Evolutionary conservation across 2,888 invertebrate species (phyloP), one percentile per base, ranked within the genome.

Genomic region (Drosophila recens): DNA sequence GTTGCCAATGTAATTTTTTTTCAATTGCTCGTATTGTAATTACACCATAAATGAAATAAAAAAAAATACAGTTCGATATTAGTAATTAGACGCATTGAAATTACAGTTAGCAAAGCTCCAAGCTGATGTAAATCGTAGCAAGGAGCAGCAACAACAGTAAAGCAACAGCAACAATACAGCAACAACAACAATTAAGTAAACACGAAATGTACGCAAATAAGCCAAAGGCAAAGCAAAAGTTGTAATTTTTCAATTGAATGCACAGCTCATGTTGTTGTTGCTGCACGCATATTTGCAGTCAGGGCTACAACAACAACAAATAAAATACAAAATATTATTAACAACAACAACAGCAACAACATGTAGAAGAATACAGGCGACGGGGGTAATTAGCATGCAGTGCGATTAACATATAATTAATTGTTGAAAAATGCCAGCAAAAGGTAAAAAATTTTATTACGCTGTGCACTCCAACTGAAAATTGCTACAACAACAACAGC

Each of bases 321-420:
- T 20, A 34, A 17, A 17, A 17, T 17, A 8, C 17, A 1, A 8
- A 63, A 43, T 13, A 34, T 11, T 33, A 49, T 33, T 17, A 34
- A 5, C 30, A 30, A 30, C 36, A 36, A 36, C n/a, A n/a, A n/a
- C n/a, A n/a, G n/a, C n/a, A n/a, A n/a, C n/a, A n/a, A n/a, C n/a
- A n/a, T n/a, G 30, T 23, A 58, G 42, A 52, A 61, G 9, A 36
- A 34, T 42, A n/a, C 34, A 54, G 66, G 67, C 54, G 61, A 75
- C 42, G 67, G 66, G 86, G 73, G 62, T 87, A 90, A 90, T 87
- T 89, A 87, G 90, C 90, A 90, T 90, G 90, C 87, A 82, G 54
- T 77, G 82, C 89, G 90, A 87, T 87, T 87, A 87, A 90, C 90
- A 90, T 87, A 90, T 90, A 87, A 90, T 87, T 87, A 87, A 87